Evolutionary conservation across 37 sponge, comb jelly and placozoan genomes (phyloP), one percentile per base, ranked within the genome.

Genomic region (Hexactinellida sp.): DNA sequence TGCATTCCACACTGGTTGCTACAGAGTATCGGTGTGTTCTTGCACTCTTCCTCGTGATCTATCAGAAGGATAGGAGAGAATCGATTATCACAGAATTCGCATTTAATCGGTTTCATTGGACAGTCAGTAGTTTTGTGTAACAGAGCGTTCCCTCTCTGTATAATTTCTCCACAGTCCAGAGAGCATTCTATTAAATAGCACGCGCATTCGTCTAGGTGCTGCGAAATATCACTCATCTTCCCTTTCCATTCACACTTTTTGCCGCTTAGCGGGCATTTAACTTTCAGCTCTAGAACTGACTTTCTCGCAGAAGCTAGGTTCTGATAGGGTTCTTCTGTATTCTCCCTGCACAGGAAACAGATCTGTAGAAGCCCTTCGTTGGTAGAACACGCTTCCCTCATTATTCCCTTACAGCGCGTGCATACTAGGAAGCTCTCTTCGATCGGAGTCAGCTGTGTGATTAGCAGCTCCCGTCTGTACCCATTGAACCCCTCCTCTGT

Each of bases 401-500:
- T 63, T 3, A 63, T 63, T 23, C 76, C 76, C 34, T 63, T 63
- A n/a, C 76, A 63, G 19, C 13, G 3, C 19, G 25, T n/a, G 34
- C 76, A 63, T 7, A 28, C 30, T 10, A 63, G 34, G 34, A 63
- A 63, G 76, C 76, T 63, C 25, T 63, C 76, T 63, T 63, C 76
- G 3, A 63, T 63, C 34, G 76, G 76, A 7, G 76, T 63, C 32
- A 63, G 76, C 30, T 63, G 28, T 10, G 76, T 63, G 34, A 28
- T 10, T 7, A 63, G 76, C 34, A 63, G 76, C 28, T n/a, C 30
- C 76, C 30, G 25, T 23, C 13, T 63, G 76, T 32, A 63, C 76
- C 76, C 76, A n/a, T n/a, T 63, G 76, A 63, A 63, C 13, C 76
- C 76, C 32, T 63, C 76, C 76, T 10, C 76, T 10, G 76, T 63